These are phyloP conservation scores for Brachyrhaphis roseni DNA, from an alignment of 2,797 vertebrate genomes.

Conservation along the genomic window DNA sequence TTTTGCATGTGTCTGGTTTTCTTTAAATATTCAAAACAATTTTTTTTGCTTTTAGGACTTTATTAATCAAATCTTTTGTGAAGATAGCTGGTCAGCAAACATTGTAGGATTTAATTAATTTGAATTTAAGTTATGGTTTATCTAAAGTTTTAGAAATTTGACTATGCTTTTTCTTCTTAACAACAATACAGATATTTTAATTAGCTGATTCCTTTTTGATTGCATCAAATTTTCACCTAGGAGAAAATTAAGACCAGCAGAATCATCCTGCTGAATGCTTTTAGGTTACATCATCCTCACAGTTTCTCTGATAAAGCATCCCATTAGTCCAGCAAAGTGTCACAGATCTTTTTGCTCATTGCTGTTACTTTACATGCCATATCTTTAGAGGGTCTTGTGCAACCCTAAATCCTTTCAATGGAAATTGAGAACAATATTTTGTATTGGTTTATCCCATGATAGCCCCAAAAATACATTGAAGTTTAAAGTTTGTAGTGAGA, in stretches of 20 bases:
- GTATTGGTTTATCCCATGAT: neutral
- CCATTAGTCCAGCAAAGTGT: constrained; percentile 40
- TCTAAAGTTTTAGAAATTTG: constrained; percentile 7
- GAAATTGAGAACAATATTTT: constrained; percentile 22
- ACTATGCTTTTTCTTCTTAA: neutral
- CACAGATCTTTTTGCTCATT: constrained; percentile 31
- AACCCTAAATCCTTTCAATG: constrained; percentile 30
- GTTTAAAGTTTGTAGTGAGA: neutral
- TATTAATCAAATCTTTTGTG: neutral
- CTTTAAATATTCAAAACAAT: neutral
- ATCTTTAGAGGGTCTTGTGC: constrained; percentile 47
- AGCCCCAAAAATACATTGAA: neutral
- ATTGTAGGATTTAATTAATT: neutral
- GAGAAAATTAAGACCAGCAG: constrained; percentile 8
- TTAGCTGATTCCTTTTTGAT: constrained; percentile 9
- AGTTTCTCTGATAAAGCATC: constrained; percentile 28
- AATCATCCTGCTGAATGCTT: constrained; percentile 43
- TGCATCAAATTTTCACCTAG: neutral
- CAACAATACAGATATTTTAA: neutral
- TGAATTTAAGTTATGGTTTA: neutral
- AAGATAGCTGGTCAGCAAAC: neutral
- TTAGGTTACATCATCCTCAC: constrained; percentile 14
- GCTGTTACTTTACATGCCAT: constrained; percentile 44
- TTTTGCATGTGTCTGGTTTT: neutral
- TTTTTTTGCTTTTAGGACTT: neutral